Conservation (phyloP, 2,797 vertebrate species). For the Pelobates cultripes region DNA sequence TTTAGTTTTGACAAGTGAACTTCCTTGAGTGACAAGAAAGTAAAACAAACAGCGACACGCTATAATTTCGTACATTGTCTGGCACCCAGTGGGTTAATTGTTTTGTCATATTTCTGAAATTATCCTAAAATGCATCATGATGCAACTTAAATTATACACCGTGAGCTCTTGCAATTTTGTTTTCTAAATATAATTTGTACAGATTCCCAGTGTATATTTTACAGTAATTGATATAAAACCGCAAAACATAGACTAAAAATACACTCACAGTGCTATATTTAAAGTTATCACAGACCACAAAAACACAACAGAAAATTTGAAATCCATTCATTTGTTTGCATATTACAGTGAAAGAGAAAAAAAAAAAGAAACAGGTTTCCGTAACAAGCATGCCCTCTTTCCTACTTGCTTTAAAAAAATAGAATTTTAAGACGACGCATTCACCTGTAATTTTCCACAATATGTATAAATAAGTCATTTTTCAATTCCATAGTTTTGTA, state of each 20-base stretch:
- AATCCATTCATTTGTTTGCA: constrained; percentile 26
- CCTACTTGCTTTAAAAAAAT: neutral
- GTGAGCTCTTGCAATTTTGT: constrained; percentile 5
- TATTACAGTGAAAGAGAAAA: constrained; percentile 18
- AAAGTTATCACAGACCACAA: constrained; percentile 16
- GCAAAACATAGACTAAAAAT: constrained; percentile 33
- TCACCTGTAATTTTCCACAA: too few species aligned
- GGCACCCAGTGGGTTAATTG: neutral
- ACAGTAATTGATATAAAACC: constrained; percentile 31
- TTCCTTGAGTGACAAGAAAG: too few species aligned
- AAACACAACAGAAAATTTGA: constrained; percentile 17
- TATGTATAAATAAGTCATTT: too few species aligned
- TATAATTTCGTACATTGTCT: neutral
- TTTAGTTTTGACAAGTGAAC: too few species aligned
- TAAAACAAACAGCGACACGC: too few species aligned
- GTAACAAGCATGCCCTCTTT: constrained; percentile 17
- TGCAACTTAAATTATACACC: constrained; percentile 29
- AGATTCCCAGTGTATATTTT: constrained; percentile 28
- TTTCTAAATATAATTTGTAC: constrained; percentile 32
- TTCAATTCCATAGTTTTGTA: too few species aligned
- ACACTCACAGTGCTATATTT: constrained; percentile 7
- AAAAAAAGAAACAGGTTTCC: constrained; percentile 23
- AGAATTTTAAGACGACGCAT: too few species aligned
- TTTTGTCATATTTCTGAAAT: constrained; percentile 1
- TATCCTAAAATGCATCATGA: constrained; percentile 5